These are phyloP conservation scores for Scaptomyza montana DNA, from an alignment of 1,140 invertebrate species.

Conservation along the genomic window DNA sequence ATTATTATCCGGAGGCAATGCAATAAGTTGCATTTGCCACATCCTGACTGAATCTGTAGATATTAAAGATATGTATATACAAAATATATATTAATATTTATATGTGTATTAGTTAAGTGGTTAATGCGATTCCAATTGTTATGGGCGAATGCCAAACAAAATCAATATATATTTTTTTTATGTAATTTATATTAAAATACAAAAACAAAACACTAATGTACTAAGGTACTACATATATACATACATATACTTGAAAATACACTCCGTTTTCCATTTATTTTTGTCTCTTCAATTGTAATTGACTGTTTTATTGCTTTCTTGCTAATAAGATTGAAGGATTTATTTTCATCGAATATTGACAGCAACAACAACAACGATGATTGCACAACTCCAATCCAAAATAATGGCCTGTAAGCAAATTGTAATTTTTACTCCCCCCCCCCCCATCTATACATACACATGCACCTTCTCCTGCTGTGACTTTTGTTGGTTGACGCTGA, in stretches of 20 bases:
- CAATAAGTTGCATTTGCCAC: slow-evolving; percentile 16
- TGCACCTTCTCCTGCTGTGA: not conserved
- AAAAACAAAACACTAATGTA: no score
- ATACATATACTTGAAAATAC: not conserved
- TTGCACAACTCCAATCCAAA: slow-evolving; percentile 27
- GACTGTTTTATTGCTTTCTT: slow-evolving; percentile 22
- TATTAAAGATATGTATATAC: slow-evolving; percentile 27
- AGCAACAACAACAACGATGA: not conserved
- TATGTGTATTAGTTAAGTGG: slow-evolving; percentile 15
- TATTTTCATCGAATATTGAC: slow-evolving; percentile 47
- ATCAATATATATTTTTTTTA: slow-evolving; percentile 10
- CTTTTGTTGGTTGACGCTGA: not conserved
- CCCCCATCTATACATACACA: not conserved
- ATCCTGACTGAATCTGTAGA: slow-evolving; percentile 68
- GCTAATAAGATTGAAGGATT: slow-evolving; percentile 65
- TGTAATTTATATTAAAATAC: slow-evolving; percentile 18
- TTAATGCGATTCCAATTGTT: slow-evolving; percentile 10
- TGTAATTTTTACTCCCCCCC: not conserved
- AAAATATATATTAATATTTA: not conserved
- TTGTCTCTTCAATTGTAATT: slow-evolving; percentile 18
- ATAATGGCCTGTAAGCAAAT: not conserved
- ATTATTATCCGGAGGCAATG: slow-evolving; percentile 68
- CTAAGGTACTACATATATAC: not conserved
- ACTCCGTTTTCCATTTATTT: not conserved
- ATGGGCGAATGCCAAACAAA: slow-evolving; percentile 4